Base-by-base conservation (phyloP, 2,113 vertebrate species). In the Nibea albiflora region DNA sequence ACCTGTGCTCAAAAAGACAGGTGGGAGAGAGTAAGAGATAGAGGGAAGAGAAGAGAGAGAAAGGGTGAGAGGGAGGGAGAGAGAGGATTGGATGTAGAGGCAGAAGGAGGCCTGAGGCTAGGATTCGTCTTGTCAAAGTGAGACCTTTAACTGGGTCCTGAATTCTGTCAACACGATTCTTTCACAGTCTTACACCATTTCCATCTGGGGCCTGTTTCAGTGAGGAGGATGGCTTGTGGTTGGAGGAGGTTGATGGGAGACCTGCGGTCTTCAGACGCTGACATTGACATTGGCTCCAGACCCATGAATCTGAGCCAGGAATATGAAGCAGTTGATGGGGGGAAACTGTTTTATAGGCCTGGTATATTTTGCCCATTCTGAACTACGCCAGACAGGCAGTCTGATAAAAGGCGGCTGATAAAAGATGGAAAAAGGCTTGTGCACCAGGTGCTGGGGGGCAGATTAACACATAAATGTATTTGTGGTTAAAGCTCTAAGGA, bases 61-160 rank as follows among this genome's bases (percentile, higher is more conserved):
- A 62, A 68, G 52, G 69, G 50, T 31, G 69, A 73, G 70, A 72
- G 22, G 35, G 20, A 60, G 31, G 52, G 54, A 69, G 54, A 16
- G 57, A 75, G 73, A 85, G 85, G 62, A 87, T 58, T 76, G 56
- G 76, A 63, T 78, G 74, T 74, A 75, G 85, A 84, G 68, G 80
- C 76, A 81, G 88, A 70, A 76, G 75, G 68, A 89, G 66, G 88
- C 85, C 90, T 11, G 68, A 72, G 92, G 93, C 88, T 52, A 93
- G 89, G 87, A 89, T 91, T 90, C 74, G 22, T 92, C 87, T 91
- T 94, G 92, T 94, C 93, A 94, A 92, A 93, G 90, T 86, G 84
- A 90, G 88, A 94, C 90, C 90, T 94, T 93, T 92, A 93, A 92
- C 90, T 92, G 80, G 79, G 84, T 89, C 88, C 92, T 92, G 89